Evolutionary conservation across 1,140 invertebrate species (phyloP), one percentile per base, ranked within the genome.

Genomic region (Monomorium pharaonis): DNA sequence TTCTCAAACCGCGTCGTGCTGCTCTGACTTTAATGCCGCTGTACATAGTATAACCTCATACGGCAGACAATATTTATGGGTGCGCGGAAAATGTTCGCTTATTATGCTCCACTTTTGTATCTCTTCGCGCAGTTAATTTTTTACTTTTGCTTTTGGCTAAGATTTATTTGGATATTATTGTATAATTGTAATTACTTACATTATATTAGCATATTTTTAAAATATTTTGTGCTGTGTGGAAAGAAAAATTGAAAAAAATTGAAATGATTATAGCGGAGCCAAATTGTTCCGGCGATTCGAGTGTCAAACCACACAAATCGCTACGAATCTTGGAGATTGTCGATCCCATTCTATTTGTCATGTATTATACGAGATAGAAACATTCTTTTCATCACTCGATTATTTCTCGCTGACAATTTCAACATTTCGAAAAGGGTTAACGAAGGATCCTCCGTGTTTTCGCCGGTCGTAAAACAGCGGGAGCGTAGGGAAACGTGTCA

Each of bases 11-110:
- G 7, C 60, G 5, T 80, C 30, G 12, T 30, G 16, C 33, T 44
- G 51, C 65, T 83, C 37, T 37, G 67, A 83, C 60, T 72, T 83
- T 44, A 83, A 60, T 60, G 18, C 24, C 51, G 51, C 30, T 27
- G 21, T 16, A 37, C 10, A 3, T n/a, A 54, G 3, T 10, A 37
- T 42, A 42, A 65, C n/a, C 10, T 0, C 14, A 63, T 24, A 6
- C 18, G 4, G 1, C 42, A 21, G 37, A 44, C 24, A 5, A 33
- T 81, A 72, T 83, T 72, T 72, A 72, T 58, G 37, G 16, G 18
- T 42, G 3, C 44, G 6, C 14, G 74, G 56, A 60, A 44, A 37
- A 58, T 24, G 18, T 0, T 10, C 9, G 33, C 12, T 54, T 42
- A 33, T 77, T 21, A 18, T 21, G 30, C n/a, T 42, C 21, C 24